A percentile compares a stretch with the other conserved stretches of the same genome.
Evolutionary conservation across 2,797 vertebrate genomes (phyloP).

Genomic region (Betta splendens): DNA sequence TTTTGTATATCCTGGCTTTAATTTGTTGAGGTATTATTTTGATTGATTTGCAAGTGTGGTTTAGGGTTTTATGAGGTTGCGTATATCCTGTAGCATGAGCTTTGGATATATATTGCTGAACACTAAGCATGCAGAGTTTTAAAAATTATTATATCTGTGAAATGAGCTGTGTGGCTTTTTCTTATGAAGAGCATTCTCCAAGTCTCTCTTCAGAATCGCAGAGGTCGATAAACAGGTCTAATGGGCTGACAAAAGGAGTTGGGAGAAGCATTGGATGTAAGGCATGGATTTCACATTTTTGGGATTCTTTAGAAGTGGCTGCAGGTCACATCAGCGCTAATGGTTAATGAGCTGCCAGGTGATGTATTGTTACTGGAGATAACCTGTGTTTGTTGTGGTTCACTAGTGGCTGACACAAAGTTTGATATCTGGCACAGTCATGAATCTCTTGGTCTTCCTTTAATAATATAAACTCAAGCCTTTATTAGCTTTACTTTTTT

Average conservation of each 20-base stretch:
- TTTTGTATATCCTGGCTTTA: background rate
- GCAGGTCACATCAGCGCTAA: slow-evolving; percentile 9
- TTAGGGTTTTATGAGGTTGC: too few species aligned
- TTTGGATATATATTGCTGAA: too few species aligned
- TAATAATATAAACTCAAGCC: too few species aligned
- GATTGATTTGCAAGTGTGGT: too few species aligned
- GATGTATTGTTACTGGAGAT: background rate
- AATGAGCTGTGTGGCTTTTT: background rate
- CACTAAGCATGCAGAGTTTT: too few species aligned
- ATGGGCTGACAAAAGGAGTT: background rate
- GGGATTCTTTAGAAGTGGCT: slow-evolving; percentile 57
- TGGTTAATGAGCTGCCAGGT: background rate
- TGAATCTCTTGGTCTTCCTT: too few species aligned
- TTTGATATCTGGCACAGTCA: too few species aligned
- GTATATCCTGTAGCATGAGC: too few species aligned
- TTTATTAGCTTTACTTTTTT: too few species aligned
- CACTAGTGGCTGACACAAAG: too few species aligned
- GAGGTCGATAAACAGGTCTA: slow-evolving; percentile 19
- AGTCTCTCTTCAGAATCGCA: background rate
- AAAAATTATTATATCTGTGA: background rate
- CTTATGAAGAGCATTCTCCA: slow-evolving; percentile 5
- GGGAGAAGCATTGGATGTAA: background rate
- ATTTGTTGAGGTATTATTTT: too few species aligned
- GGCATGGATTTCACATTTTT: slow-evolving; percentile 53
- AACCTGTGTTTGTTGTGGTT: background rate